These are phyloP conservation scores for Drosophila formosana DNA, from an alignment of 2,888 invertebrate species.

Conservation along the genomic window DNA sequence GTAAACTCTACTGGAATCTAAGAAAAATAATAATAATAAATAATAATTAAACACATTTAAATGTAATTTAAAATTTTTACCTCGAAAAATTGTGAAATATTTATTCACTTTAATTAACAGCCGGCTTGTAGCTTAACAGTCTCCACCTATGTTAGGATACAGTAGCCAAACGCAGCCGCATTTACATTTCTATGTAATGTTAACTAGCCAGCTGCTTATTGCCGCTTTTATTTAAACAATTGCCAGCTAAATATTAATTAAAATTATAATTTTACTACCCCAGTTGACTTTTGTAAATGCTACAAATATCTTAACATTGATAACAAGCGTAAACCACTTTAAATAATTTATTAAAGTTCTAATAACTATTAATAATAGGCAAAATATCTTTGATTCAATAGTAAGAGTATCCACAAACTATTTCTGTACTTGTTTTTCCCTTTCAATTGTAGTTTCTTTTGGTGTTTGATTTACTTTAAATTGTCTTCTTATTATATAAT, in stretches of 20 bases:
- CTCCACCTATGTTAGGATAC: too few relatives aligned
- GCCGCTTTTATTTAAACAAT: neutral
- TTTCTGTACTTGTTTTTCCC: conserved; percentile 1
- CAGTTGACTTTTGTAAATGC: neutral
- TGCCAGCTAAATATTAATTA: neutral
- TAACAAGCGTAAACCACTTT: too few relatives aligned
- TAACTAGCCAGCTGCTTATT: neutral
- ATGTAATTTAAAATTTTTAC: neutral
- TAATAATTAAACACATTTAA: neutral
- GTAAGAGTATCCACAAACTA: neutral
- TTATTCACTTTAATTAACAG: too few relatives aligned
- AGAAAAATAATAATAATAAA: too few relatives aligned
- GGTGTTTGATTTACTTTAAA: conserved; percentile 32
- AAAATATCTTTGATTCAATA: conserved; percentile 9
- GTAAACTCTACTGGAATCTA: conserved; percentile 1
- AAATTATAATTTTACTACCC: neutral
- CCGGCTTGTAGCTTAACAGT: too few relatives aligned
- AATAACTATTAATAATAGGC: neutral
- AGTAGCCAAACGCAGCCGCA: too few relatives aligned
- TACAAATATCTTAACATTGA: neutral
- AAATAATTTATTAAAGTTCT: neutral
- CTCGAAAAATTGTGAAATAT: neutral
- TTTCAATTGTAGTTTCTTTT: conserved; percentile 25
- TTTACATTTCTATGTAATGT: neutral
- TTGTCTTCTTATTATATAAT: neutral